Conservation (phyloP, 2,888 invertebrate genomes). For the Cotesia congregata region DNA sequence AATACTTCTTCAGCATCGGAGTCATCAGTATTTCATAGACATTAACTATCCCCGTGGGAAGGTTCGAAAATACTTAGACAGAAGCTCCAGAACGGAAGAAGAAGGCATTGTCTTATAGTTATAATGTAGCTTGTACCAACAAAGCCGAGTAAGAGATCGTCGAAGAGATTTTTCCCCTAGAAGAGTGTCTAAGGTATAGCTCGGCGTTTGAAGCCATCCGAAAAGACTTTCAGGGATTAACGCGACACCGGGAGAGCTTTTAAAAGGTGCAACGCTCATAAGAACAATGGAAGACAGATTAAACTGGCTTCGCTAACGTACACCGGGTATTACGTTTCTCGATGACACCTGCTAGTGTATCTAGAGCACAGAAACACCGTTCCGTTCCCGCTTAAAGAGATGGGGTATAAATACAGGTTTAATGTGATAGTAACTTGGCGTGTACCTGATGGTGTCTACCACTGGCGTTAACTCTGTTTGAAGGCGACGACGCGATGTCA, state of each 20-base stretch:
- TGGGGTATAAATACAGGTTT: slow-evolving; percentile 1
- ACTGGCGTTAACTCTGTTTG: slow-evolving; percentile 42
- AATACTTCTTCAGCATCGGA: neutral
- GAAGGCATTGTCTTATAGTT: neutral
- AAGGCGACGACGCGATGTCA: slow-evolving; percentile 52
- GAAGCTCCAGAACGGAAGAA: neutral
- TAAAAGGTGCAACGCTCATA: slow-evolving; percentile 46
- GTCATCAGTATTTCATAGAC: neutral
- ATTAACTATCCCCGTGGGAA: slow-evolving; percentile 21
- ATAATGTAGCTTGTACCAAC: neutral
- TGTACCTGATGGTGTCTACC: slow-evolving; percentile 10
- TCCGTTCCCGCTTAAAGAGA: neutral
- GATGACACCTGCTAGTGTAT: slow-evolving; percentile 12
- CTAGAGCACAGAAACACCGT: neutral
- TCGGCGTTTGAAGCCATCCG: slow-evolving; percentile 29
- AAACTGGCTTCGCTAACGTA: slow-evolving; percentile 50
- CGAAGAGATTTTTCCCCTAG: slow-evolving; percentile 15
- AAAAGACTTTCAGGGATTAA: slow-evolving; percentile 42
- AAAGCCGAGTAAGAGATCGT: slow-evolving; percentile 1
- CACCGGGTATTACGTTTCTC: slow-evolving; percentile 18
- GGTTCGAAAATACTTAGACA: slow-evolving; percentile 9
- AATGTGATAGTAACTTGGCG: slow-evolving; percentile 11
- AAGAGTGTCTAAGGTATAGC: slow-evolving; percentile 6
- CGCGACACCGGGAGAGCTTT: slow-evolving; percentile 36
- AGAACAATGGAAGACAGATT: slow-evolving; percentile 54